Percentiles rank a stretch among this genome's conserved stretches.
Evolutionary conservation across 1,140 invertebrate genomes (phyloP).

Genomic region (Drosophila watanabei): DNA sequence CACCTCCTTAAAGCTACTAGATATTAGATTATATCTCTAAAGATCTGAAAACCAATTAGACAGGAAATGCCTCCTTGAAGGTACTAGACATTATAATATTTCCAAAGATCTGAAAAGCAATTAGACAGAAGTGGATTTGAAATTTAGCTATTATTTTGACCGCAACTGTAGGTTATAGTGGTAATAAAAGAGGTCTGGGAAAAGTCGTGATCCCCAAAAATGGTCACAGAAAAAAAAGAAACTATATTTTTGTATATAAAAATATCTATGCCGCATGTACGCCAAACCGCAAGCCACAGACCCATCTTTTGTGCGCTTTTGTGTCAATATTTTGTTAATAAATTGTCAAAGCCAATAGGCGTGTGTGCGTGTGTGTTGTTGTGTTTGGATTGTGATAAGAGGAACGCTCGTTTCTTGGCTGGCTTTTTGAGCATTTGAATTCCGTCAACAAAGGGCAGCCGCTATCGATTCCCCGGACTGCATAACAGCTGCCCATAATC

Average conservation of each 20-base stretch:
- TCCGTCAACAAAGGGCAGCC: conserved; percentile 55
- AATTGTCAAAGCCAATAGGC: conserved; percentile 38
- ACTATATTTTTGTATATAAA: conserved; percentile 3
- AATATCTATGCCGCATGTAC: conserved; percentile 10
- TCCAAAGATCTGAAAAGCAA: neutral
- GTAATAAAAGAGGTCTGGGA: conserved; percentile 29
- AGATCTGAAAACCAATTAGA: no score
- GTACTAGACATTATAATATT: no score
- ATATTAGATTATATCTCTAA: no score
- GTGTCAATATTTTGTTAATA: conserved; percentile 53
- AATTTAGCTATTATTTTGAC: neutral
- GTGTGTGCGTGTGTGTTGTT: conserved; percentile 14
- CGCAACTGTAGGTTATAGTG: neutral
- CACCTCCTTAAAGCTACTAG: no score
- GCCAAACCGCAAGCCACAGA: conserved; percentile 41
- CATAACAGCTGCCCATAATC: conserved; percentile 44
- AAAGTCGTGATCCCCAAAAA: conserved; percentile 39
- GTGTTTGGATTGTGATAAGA: conserved; percentile 54
- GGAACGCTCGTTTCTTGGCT: conserved; percentile 28
- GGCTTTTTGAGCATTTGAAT: conserved; percentile 23
- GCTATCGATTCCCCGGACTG: conserved; percentile 62
- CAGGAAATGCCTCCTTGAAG: no score
- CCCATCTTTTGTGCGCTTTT: conserved; percentile 40
- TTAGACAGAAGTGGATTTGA: neutral
- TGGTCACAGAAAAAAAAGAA: conserved; percentile 19